These are phyloP conservation scores for Drosophila melanica DNA, from an alignment of 1,140 invertebrate species.

Conservation along the genomic window DNA sequence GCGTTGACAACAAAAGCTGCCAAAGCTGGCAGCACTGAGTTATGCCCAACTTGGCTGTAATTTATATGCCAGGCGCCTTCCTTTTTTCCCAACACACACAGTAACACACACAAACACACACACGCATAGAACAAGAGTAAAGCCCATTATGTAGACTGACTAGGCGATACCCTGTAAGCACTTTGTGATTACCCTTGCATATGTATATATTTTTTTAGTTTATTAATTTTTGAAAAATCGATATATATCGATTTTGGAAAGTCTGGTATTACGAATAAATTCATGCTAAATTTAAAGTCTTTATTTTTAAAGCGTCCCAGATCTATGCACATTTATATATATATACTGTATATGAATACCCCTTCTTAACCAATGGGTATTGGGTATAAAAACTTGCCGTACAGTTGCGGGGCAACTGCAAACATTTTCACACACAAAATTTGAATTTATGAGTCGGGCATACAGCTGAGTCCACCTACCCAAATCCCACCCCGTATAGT, in stretches of 20 bases:
- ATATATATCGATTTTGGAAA: too few relatives aligned
- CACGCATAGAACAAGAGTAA: conserved; percentile 3
- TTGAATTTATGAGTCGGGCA: conserved; percentile 60
- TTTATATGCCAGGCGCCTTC: conserved; percentile 65
- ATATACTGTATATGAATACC: not conserved
- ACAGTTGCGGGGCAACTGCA: conserved; percentile 7
- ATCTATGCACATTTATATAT: too few relatives aligned
- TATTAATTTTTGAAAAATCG: not conserved
- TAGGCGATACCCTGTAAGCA: too few relatives aligned
- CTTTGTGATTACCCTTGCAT: too few relatives aligned
- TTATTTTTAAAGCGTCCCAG: too few relatives aligned
- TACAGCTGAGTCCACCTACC: not conserved
- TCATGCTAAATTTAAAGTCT: too few relatives aligned
- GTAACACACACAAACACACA: conserved; percentile 17
- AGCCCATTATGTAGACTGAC: not conserved
- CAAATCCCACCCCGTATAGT: not conserved
- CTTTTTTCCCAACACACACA: conserved; percentile 5
- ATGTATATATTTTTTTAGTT: not conserved
- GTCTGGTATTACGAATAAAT: too few relatives aligned
- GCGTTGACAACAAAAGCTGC: conserved; percentile 81
- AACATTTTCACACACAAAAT: conserved; percentile 39
- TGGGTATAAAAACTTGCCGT: conserved; percentile 8
- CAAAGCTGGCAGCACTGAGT: conserved; percentile 74
- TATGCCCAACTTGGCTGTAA: conserved; percentile 75
- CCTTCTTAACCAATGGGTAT: not conserved